phyloP scores from a whole-genome alignment of 1,140 invertebrate genomes.

The Bathynomus jamesi region DNA sequence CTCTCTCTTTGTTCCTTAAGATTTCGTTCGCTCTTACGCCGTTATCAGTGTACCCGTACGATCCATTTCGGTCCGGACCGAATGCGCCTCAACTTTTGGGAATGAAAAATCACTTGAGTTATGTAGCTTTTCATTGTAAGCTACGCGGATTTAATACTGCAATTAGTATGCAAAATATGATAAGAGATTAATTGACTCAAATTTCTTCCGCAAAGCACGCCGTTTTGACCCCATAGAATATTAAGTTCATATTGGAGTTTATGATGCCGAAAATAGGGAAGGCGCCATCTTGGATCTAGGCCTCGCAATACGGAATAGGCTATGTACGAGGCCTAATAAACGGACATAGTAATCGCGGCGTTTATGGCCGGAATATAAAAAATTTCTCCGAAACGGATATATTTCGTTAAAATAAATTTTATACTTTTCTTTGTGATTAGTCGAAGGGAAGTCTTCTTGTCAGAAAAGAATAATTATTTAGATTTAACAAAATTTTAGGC shows the following conservation, averaged over 20 bases:
- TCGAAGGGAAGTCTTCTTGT: too few species aligned
- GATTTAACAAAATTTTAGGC: too few species aligned
- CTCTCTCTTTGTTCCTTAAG: neutral
- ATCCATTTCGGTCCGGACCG: neutral
- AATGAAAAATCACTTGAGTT: slow-evolving; percentile 13
- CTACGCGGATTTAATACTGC: slow-evolving; percentile 18
- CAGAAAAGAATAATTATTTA: too few species aligned
- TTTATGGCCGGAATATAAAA: too few species aligned
- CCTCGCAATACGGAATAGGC: neutral
- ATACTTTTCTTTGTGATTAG: too few species aligned
- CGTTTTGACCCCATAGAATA: neutral
- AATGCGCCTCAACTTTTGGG: neutral
- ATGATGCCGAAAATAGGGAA: neutral
- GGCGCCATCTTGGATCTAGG: neutral
- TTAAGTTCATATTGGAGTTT: neutral
- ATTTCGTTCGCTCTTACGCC: neutral
- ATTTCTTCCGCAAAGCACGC: neutral
- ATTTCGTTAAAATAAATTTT: too few species aligned
- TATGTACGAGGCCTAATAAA: too few species aligned
- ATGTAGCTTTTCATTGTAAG: slow-evolving; percentile 21
- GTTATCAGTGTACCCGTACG: neutral
- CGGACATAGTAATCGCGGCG: too few species aligned
- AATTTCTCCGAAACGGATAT: too few species aligned
- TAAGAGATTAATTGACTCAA: slow-evolving; percentile 12
- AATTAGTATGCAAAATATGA: slow-evolving; percentile 24